Evolutionary conservation across 2,888 invertebrate genomes (phyloP), one percentile per base, ranked within the genome.

Genomic region (Callyntrura guangdongensis): DNA sequence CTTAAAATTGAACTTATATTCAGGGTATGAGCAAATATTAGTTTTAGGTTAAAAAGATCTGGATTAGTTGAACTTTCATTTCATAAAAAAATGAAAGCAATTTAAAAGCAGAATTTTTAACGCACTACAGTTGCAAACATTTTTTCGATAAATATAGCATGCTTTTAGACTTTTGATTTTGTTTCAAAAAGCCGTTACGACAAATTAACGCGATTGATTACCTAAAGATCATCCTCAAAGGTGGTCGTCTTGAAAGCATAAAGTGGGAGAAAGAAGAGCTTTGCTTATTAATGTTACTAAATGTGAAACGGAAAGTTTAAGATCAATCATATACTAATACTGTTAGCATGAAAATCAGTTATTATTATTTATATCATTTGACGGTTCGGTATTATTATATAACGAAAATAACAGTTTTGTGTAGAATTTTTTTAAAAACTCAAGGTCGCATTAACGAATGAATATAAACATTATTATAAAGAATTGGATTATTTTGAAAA

Each of bases 181-280:
- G 20, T 14, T 22, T 61, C 45, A 64, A 47, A n/a, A 82, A 82
- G 82, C 74, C 72, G 25, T 72, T 74, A 45, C 45, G 11, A 56
- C 56, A 82, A 82, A 88, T 81, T 47, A 89, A 82, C 83, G 85
- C 81, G 79, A 20, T 79, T 74, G 27, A 64, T 84, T 92, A 93
- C 93, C 93, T 90, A 93, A 93, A 93, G 77, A 92, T 91, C 90
- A 93, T 93, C 93, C 93, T 92, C 86, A 93, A 91, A 82, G 93
- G 93, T 89, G 91, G 93, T 74, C 93, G 93, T 90, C 93, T 93
- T 92, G 88, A 90, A 86, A 92, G 91, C 92, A 92, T 83, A 88
- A 82, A 91, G 84, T 86, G 86, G 69, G 86, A 84, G 86, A 89
- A 90, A 91, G 84, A 89, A 91, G 90, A 90, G 87, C 79, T 36